A percentile compares a stretch with the other conserved stretches of the same genome.
Evolutionary conservation across 2,888 invertebrate genomes (phyloP).

Genomic region (Alviniconcha strummeri): DNA sequence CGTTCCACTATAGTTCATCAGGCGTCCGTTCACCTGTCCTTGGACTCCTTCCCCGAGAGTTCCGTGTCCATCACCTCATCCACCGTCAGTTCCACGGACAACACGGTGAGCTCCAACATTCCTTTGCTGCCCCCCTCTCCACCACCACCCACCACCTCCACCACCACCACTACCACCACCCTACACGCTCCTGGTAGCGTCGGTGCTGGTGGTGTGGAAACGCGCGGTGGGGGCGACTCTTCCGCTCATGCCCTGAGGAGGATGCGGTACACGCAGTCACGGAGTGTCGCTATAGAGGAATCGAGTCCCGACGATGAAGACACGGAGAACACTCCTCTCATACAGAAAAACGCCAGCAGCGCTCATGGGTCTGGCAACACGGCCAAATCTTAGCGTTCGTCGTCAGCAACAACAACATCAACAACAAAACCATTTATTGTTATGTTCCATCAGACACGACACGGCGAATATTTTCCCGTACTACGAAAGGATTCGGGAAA

Average conservation of each 20-base stretch:
- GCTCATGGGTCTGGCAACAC: neutral
- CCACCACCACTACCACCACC: neutral
- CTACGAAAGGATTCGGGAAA: too few relatives aligned
- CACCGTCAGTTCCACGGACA: constrained; percentile 8
- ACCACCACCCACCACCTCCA: neutral
- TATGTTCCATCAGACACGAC: too few relatives aligned
- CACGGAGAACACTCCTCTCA: constrained; percentile 29
- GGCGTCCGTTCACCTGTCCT: constrained; percentile 22
- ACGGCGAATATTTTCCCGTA: too few relatives aligned
- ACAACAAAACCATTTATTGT: too few relatives aligned
- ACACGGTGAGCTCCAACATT: neutral
- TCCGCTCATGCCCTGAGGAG: neutral
- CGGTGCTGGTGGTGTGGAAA: neutral
- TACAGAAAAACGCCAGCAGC: neutral
- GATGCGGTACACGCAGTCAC: constrained; percentile 8
- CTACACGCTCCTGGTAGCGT: neutral
- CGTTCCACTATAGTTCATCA: constrained; percentile 17
- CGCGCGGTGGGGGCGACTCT: neutral
- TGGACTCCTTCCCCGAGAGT: constrained; percentile 20
- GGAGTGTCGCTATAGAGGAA: constrained; percentile 26
- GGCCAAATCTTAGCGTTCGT: neutral
- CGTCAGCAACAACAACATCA: too few relatives aligned
- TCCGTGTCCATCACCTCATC: constrained; percentile 1
- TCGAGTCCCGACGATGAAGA: constrained; percentile 28
- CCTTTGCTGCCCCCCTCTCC: neutral